Percentiles rank a stretch among this genome's conserved stretches.
Evolutionary conservation across 2,113 vertebrate genomes (phyloP).

Genomic region (Sinocyclocheilus maitianheensis): DNA sequence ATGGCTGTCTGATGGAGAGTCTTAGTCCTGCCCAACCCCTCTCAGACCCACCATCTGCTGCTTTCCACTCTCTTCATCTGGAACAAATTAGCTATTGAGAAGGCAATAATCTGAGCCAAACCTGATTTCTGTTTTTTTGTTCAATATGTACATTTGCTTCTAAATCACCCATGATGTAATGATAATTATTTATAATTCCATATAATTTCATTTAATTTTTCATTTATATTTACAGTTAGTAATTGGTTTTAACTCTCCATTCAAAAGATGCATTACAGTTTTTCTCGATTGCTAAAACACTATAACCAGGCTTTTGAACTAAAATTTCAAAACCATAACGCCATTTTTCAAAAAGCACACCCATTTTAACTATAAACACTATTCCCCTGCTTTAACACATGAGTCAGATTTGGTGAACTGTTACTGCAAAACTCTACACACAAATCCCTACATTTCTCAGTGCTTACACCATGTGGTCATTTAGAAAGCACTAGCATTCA

Average conservation of each 20-base stretch:
- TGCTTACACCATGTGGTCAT: too few species aligned
- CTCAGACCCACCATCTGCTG: slow-evolving; percentile 57
- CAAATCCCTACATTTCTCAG: too few species aligned
- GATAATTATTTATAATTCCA: not conserved
- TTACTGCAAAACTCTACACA: too few species aligned
- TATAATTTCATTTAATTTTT: not conserved
- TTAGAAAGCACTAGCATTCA: too few species aligned
- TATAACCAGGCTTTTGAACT: too few species aligned
- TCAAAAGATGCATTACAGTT: too few species aligned
- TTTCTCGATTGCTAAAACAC: too few species aligned
- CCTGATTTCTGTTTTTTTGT: slow-evolving; percentile 43
- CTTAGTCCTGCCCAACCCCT: slow-evolving; percentile 48
- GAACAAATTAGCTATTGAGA: slow-evolving; percentile 55
- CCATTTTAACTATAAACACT: too few species aligned
- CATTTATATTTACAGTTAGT: not conserved
- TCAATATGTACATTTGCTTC: slow-evolving; percentile 37
- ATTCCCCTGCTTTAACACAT: too few species aligned
- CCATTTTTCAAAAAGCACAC: too few species aligned
- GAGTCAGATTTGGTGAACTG: too few species aligned
- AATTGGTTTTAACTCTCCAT: not conserved
- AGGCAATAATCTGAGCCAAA: slow-evolving; percentile 37
- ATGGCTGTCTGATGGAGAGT: slow-evolving; percentile 38
- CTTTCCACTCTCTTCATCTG: slow-evolving; percentile 52
- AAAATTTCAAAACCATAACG: too few species aligned
- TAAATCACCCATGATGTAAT: not conserved